Evolutionary conservation across 2,113 vertebrate genomes (phyloP).

Genomic region (Martes martes): DNA sequence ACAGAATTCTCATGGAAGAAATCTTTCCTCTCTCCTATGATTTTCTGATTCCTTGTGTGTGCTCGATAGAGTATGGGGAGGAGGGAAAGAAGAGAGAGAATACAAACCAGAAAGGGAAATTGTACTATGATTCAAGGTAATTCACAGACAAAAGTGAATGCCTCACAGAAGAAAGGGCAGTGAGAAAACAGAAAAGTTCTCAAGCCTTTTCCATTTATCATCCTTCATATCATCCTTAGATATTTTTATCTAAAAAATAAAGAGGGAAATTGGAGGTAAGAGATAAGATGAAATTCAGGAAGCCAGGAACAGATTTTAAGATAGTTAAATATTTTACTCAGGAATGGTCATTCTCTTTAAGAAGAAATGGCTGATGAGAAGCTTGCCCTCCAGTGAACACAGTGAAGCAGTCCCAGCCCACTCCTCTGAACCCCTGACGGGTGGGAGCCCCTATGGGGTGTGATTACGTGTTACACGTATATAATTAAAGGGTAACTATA

Average conservation of each 20-base stretch:
- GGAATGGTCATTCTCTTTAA: background rate
- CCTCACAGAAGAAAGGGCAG: background rate
- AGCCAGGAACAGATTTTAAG: background rate
- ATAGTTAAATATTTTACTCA: background rate
- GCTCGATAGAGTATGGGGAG: background rate
- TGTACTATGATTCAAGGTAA: background rate
- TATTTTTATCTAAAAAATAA: background rate
- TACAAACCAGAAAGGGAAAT: background rate
- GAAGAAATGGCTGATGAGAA: background rate
- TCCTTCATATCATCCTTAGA: background rate
- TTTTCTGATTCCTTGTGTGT: background rate
- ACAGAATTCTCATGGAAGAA: constrained; percentile 11
- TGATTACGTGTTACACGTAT: background rate
- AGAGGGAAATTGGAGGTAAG: background rate
- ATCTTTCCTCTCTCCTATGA: background rate
- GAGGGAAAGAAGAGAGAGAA: no score
- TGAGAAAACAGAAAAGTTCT: background rate
- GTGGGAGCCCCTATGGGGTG: background rate
- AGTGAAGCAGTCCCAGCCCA: background rate
- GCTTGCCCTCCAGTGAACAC: background rate
- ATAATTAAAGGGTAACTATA: background rate
- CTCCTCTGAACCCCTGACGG: background rate
- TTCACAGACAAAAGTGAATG: background rate
- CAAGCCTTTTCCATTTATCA: background rate
- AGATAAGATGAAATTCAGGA: background rate